Base-by-base conservation (phyloP, 1,140 invertebrate species). In the Penaeus vannamei region DNA sequence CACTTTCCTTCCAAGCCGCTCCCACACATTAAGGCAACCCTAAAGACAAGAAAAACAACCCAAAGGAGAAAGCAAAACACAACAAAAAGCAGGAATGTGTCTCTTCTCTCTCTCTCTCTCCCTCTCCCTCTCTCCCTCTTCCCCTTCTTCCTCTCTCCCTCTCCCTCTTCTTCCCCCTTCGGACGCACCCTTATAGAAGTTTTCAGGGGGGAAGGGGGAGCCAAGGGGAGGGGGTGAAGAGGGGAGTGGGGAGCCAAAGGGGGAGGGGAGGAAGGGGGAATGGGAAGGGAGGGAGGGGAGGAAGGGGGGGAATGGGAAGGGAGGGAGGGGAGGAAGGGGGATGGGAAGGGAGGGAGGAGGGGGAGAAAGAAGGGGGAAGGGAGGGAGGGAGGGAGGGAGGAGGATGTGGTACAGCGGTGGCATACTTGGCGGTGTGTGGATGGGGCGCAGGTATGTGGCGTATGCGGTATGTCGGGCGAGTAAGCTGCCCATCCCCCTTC, bases 21-120 rank as follows among this genome's bases (percentile, higher is more conserved):
- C 23, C 69, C 26, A 32, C 19, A 72, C 26, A 72, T 72, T 72
- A 72, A 72, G 69, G 69, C 23, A 32, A 26, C 32, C 69, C 10
- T 66, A 42, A 66, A 64, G 26, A 12, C 29, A 42, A 46, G 42
- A 79, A 60, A 26, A 20, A 86, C 79, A n/a, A 53, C 19, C 60
- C 60, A 42, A 81, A 42, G 19, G 79, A n/a, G 79, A 59, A n/a
- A 81, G 60, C 53, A 81, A 81, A 59, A 81, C 29, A 26, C 79
- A 59, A 81, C 22, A 81, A 42, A 81, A 81, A 81, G 60, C n/a
- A 53, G n/a, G 79, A 81, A 22, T 26, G 46, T n/a, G 22, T 23
- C 23, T 23, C 42, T 7, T 81, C 22, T 53, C 53, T 42, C 79
- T 26, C 53, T 53, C 53, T 59, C 22, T 26, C 79, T 10, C 53